Conservation (phyloP, 2,113 vertebrate species). For the Patagioenas fasciata region DNA sequence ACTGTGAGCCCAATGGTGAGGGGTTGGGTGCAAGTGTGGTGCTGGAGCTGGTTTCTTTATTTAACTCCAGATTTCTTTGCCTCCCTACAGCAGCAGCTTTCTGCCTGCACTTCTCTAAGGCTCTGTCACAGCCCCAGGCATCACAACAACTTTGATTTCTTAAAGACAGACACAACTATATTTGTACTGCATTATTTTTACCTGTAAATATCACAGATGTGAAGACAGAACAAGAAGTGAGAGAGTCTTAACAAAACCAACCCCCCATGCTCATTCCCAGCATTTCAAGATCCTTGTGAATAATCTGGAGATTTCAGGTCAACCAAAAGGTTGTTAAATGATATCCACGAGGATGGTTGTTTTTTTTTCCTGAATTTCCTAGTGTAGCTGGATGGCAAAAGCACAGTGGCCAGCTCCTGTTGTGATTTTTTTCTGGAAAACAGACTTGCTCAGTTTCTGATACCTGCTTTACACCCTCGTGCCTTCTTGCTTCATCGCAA, state of each 20-base stretch:
- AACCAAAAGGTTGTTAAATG: background rate
- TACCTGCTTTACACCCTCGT: background rate
- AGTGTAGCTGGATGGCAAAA: background rate
- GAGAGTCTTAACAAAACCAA: background rate
- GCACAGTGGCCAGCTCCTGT: background rate
- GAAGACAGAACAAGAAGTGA: background rate
- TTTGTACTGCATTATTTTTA: constrained; percentile 37
- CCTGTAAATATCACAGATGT: background rate
- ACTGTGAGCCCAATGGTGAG: accelerated
- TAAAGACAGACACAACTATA: constrained; percentile 13
- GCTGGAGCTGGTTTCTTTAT: background rate
- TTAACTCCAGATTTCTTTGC: constrained; percentile 19
- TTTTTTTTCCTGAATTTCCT: background rate
- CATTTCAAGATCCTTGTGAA: background rate
- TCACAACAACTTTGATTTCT: constrained; percentile 18
- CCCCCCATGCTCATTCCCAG: accelerated
- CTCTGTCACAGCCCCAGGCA: background rate
- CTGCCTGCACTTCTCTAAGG: background rate
- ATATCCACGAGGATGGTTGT: background rate
- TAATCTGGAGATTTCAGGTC: background rate
- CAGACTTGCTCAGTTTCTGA: background rate
- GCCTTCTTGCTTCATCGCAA: background rate
- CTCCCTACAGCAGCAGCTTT: constrained; percentile 10
- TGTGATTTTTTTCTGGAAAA: background rate
- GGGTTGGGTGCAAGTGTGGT: background rate